These are phyloP conservation scores for Nycticebus coucang DNA, from an alignment of 2,113 vertebrate species.

Conservation along the genomic window DNA sequence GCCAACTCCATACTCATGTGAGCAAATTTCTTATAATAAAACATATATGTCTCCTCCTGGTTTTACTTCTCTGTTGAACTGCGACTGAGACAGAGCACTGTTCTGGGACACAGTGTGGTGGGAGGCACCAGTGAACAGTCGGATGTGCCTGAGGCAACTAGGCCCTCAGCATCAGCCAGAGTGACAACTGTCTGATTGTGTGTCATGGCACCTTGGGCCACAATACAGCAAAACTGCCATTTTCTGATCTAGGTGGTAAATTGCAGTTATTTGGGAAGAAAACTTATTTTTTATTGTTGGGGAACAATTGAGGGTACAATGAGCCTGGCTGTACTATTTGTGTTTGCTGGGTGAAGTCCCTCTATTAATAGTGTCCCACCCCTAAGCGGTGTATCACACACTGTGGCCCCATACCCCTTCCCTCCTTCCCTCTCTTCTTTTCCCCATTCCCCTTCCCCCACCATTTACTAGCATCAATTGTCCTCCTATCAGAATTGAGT, in stretches of 20 bases:
- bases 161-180: neutral
- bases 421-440: no score
- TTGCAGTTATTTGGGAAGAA: neutral
- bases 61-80: neutral
- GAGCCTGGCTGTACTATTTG: no score
- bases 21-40: neutral
- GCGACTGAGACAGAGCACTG: neutral
- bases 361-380: no score
- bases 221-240: neutral
- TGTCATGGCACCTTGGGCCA: neutral
- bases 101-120: neutral
- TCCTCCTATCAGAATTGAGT: no score
- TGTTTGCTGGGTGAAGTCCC: no score
- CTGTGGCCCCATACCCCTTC: no score
- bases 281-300: neutral
- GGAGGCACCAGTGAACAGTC: accelerated
- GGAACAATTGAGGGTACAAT: no score
- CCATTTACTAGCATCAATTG: no score
- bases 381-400: no score
- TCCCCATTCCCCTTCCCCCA: no score
- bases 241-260: neutral
- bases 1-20: no score
- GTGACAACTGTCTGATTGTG: neutral
- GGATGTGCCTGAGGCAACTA: neutral
- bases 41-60: neutral